Evolutionary conservation across 2,797 vertebrate species (phyloP).

Genomic region (Pangasius djambal): DNA sequence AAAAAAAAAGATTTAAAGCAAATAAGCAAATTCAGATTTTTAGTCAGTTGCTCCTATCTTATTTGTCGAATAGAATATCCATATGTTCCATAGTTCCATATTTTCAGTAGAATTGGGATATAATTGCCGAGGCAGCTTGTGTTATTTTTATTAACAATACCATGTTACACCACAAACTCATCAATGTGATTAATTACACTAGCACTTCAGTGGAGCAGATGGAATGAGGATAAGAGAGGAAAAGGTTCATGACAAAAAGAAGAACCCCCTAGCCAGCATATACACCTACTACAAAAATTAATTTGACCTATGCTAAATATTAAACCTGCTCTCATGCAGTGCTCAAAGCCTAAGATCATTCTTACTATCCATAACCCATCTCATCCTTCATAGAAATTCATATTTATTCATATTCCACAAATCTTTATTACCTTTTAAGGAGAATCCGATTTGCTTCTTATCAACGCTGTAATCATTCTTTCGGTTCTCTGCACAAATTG

Average conservation of each 20-base stretch:
- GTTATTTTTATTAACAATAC: not conserved
- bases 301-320: not conserved
- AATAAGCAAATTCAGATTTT: not conserved
- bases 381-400: not conserved
- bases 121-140: not conserved
- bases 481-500: not conserved
- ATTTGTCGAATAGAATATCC: not conserved
- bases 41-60: not conserved
- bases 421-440: not conserved
- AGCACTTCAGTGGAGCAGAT: not conserved
- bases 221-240: not conserved
- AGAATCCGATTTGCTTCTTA: not conserved
- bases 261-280: not conserved
- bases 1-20: not conserved
- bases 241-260: not conserved
- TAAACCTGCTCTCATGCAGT: not conserved
- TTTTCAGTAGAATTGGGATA: not conserved
- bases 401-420: not conserved
- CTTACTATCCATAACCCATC: not conserved
- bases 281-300: not conserved
- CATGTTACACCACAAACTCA: not conserved
- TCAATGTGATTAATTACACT: constrained; percentile 11
- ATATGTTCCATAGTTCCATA: not conserved
- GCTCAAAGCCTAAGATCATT: not conserved
- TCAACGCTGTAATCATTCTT: not conserved